Evolutionary conservation across 2,888 invertebrate species (phyloP), one percentile per base, ranked within the genome.

Genomic region (Drosophila paucipuncta): DNA sequence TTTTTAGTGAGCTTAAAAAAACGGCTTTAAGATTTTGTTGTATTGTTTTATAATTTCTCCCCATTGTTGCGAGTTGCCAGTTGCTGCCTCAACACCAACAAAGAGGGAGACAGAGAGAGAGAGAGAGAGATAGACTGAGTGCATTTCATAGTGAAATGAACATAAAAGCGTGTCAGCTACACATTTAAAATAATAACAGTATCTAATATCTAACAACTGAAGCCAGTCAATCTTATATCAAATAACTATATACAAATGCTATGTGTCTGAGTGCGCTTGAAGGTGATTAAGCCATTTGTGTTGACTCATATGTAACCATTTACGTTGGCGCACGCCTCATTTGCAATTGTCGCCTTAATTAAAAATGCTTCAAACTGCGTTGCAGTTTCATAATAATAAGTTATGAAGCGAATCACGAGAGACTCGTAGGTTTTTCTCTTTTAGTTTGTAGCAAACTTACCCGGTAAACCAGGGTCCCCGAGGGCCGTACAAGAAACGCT

Each of bases 401-500:
- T 54, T 55, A 49, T 77, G 9, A 50, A n/a, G 35, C 6, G 53
- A 28, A 22, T 47, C 22, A 16, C 16, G 35, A 10, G 22, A 37
- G 22, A 31, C 18, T 13, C 35, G 5, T 16, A n/a, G 9, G 7
- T 37, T 47, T 47, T 13, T 13, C 9, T 43, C 1, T 43, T 1
- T 7, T 39, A 2, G 13, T 22, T 43, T 22, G 16, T n/a, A n/a
- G 3, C 33, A 2, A 35, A 93, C 93, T 93, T 82, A 93, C 93
- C 93, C 92, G 60, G 90, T 91, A 78, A 90, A 92, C 93, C 94
- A 94, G 49, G 94, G 94, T 35, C 94, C 94, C 50, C 94, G 92
- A 39, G 93, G 92, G 59, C 95, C 94, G 65, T 94, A 94, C 76
- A 95, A 94, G 92, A 95, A 95, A 76, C 94, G 92, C 85, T 94